Base-by-base conservation (phyloP, 1,140 invertebrate genomes). In the Acyrthosiphon pisum region DNA sequence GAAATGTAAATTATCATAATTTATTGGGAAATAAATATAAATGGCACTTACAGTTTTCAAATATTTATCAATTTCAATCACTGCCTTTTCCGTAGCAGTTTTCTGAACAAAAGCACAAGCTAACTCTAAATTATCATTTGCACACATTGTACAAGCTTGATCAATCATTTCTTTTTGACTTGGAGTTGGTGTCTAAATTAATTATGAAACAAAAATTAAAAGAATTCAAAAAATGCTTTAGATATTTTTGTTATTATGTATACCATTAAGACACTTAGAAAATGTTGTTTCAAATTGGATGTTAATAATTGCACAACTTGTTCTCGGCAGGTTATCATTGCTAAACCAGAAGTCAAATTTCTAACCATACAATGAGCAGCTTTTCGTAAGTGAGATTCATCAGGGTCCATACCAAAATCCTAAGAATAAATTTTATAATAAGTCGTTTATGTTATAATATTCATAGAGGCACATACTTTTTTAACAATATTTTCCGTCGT, bases 61-160 rank as follows among this genome's bases (percentile, higher is more conserved):
- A 94, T 98, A 96, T 94, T 99, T 99, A 94, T 99, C 99, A 94
- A 99, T 98, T 96, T 99, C 99, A 0, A 97, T 97, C 68, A 99
- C 97, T 1, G 99, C 98, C 95, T 99, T 99, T 95, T 99, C 99
- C 23, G 99, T 98, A 0, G 99, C 98, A 7, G 98, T 99, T 95
- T 99, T 99, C 95, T 99, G 99, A 88, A 99, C 98, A 94, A 99
- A 99, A 68, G 98, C 98, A 95, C 98, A 99, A 0, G 98, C 98
- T 11, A 99, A 95, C 95, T 99, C 99, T 96, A 99, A 98, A 95
- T 99, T 99, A 93, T 99, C 99, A 87, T 97, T 97, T 2, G 99
- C 98, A 46, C 99, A 96, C 50, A 98, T 96, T 93, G 96, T 96
- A 20, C 98, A 97, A 9, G 98, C 98, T 94, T 98, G 97, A 94